A percentile compares a stretch with the other conserved stretches of the same genome.
Conservation (phyloP, 2,888 invertebrate species). For the Drepanosiphum platanoidis region DNA sequence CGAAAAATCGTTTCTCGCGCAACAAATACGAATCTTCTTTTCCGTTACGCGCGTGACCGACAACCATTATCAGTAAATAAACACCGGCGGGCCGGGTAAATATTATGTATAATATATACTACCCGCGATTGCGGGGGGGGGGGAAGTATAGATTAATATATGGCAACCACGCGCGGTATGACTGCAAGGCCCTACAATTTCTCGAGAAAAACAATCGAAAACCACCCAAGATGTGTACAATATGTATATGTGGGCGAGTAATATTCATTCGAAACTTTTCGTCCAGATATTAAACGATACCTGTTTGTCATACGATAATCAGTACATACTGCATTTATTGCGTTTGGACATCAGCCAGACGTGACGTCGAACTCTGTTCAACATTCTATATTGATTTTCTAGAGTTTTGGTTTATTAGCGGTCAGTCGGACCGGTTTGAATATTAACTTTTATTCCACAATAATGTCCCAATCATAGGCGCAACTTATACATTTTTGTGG, state of each 20-base stretch:
- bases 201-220: background rate
- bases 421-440: too few species aligned
- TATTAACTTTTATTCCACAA: too few species aligned
- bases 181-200: background rate
- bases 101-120: background rate
- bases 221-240: too few species aligned
- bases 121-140: background rate
- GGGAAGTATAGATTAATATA: background rate
- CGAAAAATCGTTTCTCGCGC: background rate
- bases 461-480: too few species aligned
- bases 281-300: background rate
- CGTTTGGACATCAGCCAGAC: too few species aligned
- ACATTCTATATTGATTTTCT: too few species aligned
- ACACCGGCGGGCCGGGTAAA: background rate
- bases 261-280: background rate
- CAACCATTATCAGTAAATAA: background rate
- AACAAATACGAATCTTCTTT: background rate
- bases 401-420: too few species aligned
- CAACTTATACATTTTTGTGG: too few species aligned
- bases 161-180: background rate
- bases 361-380: too few species aligned
- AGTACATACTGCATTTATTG: too few species aligned
- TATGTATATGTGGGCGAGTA: background rate
- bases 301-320: too few species aligned
- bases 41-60: background rate